Conservation (phyloP, 2,113 vertebrate species). For the Pagrus major region DNA sequence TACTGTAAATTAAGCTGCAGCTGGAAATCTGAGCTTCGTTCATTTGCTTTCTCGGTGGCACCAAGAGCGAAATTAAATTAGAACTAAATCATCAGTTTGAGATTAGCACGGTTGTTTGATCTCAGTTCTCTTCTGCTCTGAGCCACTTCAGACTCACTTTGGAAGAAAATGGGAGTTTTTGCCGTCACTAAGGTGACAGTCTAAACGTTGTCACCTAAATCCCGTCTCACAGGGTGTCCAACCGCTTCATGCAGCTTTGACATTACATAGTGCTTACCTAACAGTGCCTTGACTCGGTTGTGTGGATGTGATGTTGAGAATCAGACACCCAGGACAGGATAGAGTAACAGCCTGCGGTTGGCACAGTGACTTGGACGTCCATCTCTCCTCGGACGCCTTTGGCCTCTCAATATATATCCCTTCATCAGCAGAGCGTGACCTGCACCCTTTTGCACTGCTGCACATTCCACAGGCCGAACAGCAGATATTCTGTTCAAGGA, state of each 20-base stretch:
- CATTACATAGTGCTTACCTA: neutral
- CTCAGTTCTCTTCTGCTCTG: neutral
- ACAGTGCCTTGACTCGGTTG: neutral
- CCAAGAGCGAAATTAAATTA: neutral
- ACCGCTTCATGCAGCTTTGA: slow-evolving; percentile 4
- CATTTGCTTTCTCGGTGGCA: neutral
- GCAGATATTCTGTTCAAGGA: neutral
- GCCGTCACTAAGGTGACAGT: neutral
- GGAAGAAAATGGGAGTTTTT: neutral
- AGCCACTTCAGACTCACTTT: neutral
- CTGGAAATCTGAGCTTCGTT: neutral
- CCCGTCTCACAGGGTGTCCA: neutral
- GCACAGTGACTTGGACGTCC: slow-evolving; percentile 28
- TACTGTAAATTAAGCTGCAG: neutral
- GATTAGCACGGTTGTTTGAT: neutral
- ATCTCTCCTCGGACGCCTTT: slow-evolving; percentile 1
- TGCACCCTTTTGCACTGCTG: neutral
- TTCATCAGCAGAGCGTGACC: slow-evolving; percentile 29
- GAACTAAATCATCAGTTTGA: neutral
- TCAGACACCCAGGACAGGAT: slow-evolving; percentile 50
- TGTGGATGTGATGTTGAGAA: slow-evolving; percentile 30
- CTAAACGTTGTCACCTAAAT: neutral
- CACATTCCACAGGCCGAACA: slow-evolving; percentile 5
- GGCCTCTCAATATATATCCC: slow-evolving; percentile 38
- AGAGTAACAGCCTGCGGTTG: slow-evolving; percentile 61